Evolutionary conservation across 2,888 invertebrate species (phyloP), one percentile per base, ranked within the genome.

Genomic region (Ernsta delagoae): DNA sequence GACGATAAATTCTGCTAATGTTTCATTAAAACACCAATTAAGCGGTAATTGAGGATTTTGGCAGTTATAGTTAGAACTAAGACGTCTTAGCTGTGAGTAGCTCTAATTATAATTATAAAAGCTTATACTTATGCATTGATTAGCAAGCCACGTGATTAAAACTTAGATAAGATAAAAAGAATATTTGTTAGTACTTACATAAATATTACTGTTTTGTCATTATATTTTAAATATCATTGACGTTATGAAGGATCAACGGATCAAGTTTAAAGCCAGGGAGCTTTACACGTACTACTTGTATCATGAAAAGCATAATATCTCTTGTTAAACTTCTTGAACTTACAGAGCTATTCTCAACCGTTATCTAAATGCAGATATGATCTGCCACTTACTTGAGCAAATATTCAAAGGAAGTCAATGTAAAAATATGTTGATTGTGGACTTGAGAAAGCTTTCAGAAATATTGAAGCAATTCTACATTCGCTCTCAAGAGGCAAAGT

Each of bases 401-500:
- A 69, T 31, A 69, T 63, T 62, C 48, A 48, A 62, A 43, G 24
- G 24, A 59, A 50, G 59, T 63, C 68, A 59, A 63, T 69, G 63
- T 69, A 59, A 69, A 63, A 61, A 59, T 48, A 50, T 45, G 48
- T 57, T 61, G 68, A 63, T 63, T 39, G 57, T 63, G 62, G 53
- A 63, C 53, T 69, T n/a, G 69, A 45, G 62, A 63, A 59, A 69
- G 69, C 69, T 69, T 62, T 69, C 11, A 69, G 53, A 59, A 63
- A 69, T 69, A 69, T 69, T 69, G 53, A 31, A 11, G 56, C 41
- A 24, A 16, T 69, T 39, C 45, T 70, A 75, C 76, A 66, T 69
- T 59, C 70, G 71, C 75, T 79, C 78, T 70, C 65, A 78, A 79
- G 79, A 75, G 78, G 75, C 76, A 75, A 74, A 81, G 75, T 82